Base-by-base conservation (phyloP, 2,113 vertebrate species). In the Chaetodon auriga region DNA sequence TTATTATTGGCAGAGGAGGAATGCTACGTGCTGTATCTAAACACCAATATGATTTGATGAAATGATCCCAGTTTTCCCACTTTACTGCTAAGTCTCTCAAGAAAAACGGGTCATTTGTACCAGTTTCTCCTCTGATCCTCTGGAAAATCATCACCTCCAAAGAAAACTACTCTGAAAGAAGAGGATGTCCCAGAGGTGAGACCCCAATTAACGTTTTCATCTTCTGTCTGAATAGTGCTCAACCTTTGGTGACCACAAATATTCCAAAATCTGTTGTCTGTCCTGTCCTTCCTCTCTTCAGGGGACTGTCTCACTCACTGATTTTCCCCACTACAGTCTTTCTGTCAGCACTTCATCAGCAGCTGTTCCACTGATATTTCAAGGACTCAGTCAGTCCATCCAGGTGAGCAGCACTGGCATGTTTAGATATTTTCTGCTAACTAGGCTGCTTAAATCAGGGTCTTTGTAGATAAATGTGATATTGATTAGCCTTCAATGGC, bases 171-270 rank as follows among this genome's bases (percentile, higher is more conserved):
- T 78, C 68, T 51, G 76, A 91, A 87, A 87, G 73, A 80, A 79
- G 62, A 83, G 57, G 75, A 53, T 19, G 54, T 85, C 81, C 82
- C 48, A 18, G 78, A 80, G 84, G 55, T 64, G 61, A 25, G 87
- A 93, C 88, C 89, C 89, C 88, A 94, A 92, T 94, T 92, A 94
- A 87, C 60, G 3, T 25, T 21, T 49, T 64, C 85, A 62, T 84
- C 75, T 51, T 82, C 45, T 73, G 68, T 80, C 75, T 86, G 78
- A 87, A 68, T 63, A 72, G 85, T 38, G 76, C 19, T 72, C 65
- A 38, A 81, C 87, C 83, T 82, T 64, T 10, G n/a, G 41, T 69
- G 77, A 73, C 81, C 49, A 14, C 62, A 70, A 81, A 78, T 46
- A 19, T 69, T 68, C 80, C 69, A 70, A 87, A 89, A 85, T 82